Evolutionary conservation across 2,888 invertebrate genomes (phyloP).

Genomic region (Spodoptera littoralis): DNA sequence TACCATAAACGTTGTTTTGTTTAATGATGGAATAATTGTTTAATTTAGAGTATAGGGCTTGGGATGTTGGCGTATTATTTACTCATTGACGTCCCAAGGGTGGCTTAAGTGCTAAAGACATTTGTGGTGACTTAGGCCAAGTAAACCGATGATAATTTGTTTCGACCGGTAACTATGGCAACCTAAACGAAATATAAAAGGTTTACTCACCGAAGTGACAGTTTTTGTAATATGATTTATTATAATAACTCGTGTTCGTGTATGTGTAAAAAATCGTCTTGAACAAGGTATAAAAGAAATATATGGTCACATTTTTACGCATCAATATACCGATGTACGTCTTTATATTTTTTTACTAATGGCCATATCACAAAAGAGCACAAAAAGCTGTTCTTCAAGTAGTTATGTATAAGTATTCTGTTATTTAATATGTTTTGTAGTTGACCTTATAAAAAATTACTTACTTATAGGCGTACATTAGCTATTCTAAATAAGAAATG

Average conservation of each 20-base stretch:
- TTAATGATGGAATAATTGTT: slow-evolving; percentile 48
- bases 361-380: too few relatives aligned
- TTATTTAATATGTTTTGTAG: too few relatives aligned
- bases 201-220: neutral
- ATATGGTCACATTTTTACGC: too few relatives aligned
- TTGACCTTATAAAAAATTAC: too few relatives aligned
- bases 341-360: too few relatives aligned
- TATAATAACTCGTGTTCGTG: neutral
- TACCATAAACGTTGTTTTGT: slow-evolving; percentile 35
- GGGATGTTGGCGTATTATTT: slow-evolving; percentile 24
- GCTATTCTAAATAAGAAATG: too few relatives aligned
- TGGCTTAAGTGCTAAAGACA: slow-evolving; percentile 24
- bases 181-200: slow-evolving; percentile 11
- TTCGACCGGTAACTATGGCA: neutral
- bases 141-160: slow-evolving; percentile 20
- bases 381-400: too few relatives aligned
- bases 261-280: too few relatives aligned
- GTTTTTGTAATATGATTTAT: neutral
- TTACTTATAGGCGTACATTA: too few relatives aligned
- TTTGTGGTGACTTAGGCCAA: slow-evolving; percentile 31
- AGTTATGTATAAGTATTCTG: too few relatives aligned
- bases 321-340: too few relatives aligned
- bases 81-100: slow-evolving; percentile 26
- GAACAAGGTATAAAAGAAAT: too few relatives aligned
- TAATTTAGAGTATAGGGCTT: slow-evolving; percentile 33